Conservation (phyloP, 1,140 invertebrate species). For the Choristoneura fumiferana region DNA sequence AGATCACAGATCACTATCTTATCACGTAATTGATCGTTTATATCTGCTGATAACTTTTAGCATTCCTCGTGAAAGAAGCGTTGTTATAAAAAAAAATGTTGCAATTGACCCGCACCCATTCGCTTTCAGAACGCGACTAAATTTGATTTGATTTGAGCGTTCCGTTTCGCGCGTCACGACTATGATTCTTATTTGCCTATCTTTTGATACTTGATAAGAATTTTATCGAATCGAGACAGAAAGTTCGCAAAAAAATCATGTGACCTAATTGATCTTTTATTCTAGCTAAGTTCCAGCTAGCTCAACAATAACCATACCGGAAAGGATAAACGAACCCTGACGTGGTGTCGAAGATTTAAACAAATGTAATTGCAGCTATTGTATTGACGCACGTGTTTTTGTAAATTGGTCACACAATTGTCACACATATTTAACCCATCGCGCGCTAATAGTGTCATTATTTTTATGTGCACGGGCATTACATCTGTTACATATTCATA, state of each 20-base stretch:
- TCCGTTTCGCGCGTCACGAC: conserved; percentile 36
- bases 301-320: neutral
- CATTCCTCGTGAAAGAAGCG: neutral
- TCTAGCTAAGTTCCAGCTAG: neutral
- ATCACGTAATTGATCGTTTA: neutral
- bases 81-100: neutral
- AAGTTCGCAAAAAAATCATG: conserved; percentile 22
- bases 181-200: conserved; percentile 5
- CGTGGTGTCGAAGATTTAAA: conserved; percentile 5
- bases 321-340: neutral
- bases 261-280: conserved; percentile 16
- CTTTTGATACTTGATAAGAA: conserved; percentile 24
- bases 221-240: neutral
- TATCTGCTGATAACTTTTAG: neutral
- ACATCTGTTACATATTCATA: neutral
- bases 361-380: conserved; percentile 11
- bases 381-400: conserved; percentile 8
- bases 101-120: conserved; percentile 18
- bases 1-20: conserved; percentile 1
- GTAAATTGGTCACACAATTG: conserved; percentile 14
- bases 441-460: conserved; percentile 1
- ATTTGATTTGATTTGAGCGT: conserved; percentile 38
- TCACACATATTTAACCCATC: neutral
- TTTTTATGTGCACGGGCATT: conserved; percentile 7
- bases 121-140: conserved; percentile 41